Conservation (phyloP, 1,140 invertebrate genomes). For the Lepidurus arcticus region DNA sequence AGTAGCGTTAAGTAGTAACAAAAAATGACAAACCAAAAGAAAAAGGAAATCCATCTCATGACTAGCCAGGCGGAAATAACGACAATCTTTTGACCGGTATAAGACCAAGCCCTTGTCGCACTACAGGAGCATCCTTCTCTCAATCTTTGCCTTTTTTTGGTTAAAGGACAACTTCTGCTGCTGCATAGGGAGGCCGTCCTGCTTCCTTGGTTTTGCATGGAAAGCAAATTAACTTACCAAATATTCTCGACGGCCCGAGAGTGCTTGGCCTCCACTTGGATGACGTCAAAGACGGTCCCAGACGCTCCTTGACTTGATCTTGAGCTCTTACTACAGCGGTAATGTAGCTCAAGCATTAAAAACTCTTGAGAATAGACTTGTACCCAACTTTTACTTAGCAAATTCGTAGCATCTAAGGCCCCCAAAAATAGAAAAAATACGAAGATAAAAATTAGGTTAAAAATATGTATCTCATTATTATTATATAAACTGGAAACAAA, state of each 20-base stretch:
- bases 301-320: background rate
- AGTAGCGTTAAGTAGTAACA: background rate
- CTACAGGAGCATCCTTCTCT: background rate
- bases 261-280: background rate
- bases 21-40: background rate
- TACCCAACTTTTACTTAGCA: background rate
- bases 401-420: background rate
- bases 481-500: background rate
- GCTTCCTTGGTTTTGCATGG: background rate
- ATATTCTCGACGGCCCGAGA: background rate
- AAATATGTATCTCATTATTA: background rate
- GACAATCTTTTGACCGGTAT: background rate
- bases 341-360: background rate
- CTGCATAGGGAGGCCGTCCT: background rate
- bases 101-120: background rate
- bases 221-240: slow-evolving; percentile 15
- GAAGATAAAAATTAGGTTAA: background rate
- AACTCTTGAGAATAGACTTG: background rate
- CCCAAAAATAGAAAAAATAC: background rate
- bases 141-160: background rate
- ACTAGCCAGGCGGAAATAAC: background rate
- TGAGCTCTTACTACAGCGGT: background rate
- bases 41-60: background rate
- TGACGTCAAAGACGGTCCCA: background rate
- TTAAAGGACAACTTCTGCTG: background rate